phyloP scores from a whole-genome alignment of 2,797 vertebrate species.

The Arrhamphus sclerolepis region DNA sequence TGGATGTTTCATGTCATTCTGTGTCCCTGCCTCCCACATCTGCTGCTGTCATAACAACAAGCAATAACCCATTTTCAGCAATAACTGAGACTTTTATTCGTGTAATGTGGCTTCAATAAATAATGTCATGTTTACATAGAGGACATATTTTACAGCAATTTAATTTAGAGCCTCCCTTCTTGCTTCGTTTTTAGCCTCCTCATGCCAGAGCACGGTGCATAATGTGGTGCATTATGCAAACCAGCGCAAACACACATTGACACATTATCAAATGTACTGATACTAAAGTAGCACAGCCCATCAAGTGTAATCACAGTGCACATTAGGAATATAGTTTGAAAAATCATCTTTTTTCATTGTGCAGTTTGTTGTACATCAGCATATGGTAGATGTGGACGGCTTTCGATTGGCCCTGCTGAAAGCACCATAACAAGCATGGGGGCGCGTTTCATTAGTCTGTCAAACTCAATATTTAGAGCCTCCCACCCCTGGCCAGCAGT shows the following conservation, averaged over 20 bases:
- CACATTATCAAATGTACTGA: conserved; percentile 42
- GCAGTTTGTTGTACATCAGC: conserved; percentile 17
- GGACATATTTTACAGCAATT: conserved; percentile 73
- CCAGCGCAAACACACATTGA: conserved; percentile 36
- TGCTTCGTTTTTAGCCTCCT: conserved; percentile 33
- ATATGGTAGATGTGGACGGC: conserved; percentile 22
- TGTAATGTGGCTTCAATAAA: conserved; percentile 75
- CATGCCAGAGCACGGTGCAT: conserved; percentile 43
- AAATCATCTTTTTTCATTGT: neutral
- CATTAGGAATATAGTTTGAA: conserved; percentile 18
- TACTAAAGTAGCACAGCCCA: conserved; percentile 23
- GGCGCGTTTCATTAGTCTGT: conserved; percentile 83
- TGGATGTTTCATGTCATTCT: conserved; percentile 51
- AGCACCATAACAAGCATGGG: conserved; percentile 57
- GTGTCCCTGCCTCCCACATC: conserved; percentile 73
- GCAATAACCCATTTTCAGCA: conserved; percentile 70
- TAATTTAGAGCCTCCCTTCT: conserved; percentile 48
- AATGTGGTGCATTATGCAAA: conserved; percentile 45
- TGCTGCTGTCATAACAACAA: conserved; percentile 66
- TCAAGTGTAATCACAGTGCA: conserved; percentile 15
- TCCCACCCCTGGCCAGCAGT: conserved; percentile 64
- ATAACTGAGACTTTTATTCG: conserved; percentile 66
- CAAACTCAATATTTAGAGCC: conserved; percentile 82
- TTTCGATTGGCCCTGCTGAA: conserved; percentile 42
- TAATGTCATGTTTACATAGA: conserved; percentile 73